These are phyloP conservation scores for Semicossyphus pulcher DNA, from an alignment of 2,113 vertebrate species.

Conservation along the genomic window DNA sequence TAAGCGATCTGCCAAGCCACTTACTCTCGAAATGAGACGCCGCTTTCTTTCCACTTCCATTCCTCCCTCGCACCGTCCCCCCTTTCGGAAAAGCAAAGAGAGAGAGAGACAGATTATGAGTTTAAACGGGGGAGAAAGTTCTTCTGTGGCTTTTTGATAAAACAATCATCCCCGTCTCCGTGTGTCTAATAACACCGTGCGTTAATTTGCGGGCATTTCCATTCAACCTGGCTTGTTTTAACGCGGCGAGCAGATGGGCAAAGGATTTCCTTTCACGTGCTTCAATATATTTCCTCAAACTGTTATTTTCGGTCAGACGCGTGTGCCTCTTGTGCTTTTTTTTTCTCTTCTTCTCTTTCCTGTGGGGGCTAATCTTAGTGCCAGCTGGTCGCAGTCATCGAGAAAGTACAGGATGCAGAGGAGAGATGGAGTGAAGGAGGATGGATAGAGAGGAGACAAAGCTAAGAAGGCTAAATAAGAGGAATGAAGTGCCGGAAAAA, in stretches of 20 bases:
- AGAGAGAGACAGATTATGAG: conserved; percentile 62
- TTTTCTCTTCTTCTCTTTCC: conserved; percentile 21
- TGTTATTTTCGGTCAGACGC: conserved; percentile 74
- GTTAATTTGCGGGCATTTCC: conserved; percentile 69
- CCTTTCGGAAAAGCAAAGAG: conserved; percentile 73
- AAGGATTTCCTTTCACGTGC: conserved; percentile 79
- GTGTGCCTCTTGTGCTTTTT: conserved; percentile 44
- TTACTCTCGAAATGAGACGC: conserved; percentile 87
- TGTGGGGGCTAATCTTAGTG: conserved; percentile 70
- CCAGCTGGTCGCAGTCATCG: conserved; percentile 78
- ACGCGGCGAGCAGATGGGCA: conserved; percentile 77
- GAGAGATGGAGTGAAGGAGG: conserved; percentile 28
- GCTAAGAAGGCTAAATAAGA: conserved; percentile 42
- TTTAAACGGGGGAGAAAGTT: conserved; percentile 63
- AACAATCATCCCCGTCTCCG: conserved; percentile 67
- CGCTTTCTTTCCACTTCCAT: conserved; percentile 80
- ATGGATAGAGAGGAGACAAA: conserved; percentile 25
- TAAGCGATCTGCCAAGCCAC: conserved; percentile 77
- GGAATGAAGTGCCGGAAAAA: conserved; percentile 62
- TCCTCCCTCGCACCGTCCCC: conserved; percentile 69
- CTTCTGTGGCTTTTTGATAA: conserved; percentile 60
- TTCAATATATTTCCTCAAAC: conserved; percentile 77
- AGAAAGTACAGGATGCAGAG: conserved; percentile 60
- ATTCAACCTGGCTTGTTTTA: conserved; percentile 66
- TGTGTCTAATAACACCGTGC: conserved; percentile 68